Conservation (phyloP, 2,113 vertebrate species). For the Galbula dea region DNA sequence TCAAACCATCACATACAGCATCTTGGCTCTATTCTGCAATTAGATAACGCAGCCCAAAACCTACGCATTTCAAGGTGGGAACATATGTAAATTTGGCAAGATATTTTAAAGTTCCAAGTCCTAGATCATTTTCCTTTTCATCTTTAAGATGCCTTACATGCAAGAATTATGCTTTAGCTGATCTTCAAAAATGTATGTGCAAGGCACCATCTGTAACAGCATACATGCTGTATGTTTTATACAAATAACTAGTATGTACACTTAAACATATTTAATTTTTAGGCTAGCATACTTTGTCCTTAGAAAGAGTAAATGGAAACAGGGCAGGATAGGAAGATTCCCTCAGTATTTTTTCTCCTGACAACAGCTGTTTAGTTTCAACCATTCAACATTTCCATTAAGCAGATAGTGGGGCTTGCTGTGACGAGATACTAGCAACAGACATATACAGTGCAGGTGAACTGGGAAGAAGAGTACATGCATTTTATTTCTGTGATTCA, state of each 20-base stretch:
- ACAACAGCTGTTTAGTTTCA: constrained; percentile 2
- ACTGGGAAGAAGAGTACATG: background rate
- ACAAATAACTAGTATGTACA: background rate
- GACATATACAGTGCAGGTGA: fast-evolving
- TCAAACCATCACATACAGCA: background rate
- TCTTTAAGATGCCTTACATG: background rate
- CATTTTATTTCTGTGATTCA: background rate
- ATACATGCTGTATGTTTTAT: fast-evolving
- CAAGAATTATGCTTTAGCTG: background rate
- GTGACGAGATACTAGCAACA: background rate
- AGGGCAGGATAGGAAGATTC: background rate
- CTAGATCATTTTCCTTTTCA: background rate
- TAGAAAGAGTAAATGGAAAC: background rate
- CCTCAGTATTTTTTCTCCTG: background rate
- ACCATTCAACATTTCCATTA: background rate
- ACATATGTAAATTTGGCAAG: background rate
- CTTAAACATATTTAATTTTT: background rate
- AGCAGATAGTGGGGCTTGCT: background rate
- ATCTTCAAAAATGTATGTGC: background rate
- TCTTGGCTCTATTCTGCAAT: background rate
- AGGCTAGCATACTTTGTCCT: background rate
- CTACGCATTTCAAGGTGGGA: background rate
- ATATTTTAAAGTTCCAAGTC: background rate
- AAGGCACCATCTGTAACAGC: fast-evolving
- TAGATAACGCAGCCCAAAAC: background rate